Evolutionary conservation across 2,113 vertebrate species (phyloP).

Genomic region (Trinectes maculatus): DNA sequence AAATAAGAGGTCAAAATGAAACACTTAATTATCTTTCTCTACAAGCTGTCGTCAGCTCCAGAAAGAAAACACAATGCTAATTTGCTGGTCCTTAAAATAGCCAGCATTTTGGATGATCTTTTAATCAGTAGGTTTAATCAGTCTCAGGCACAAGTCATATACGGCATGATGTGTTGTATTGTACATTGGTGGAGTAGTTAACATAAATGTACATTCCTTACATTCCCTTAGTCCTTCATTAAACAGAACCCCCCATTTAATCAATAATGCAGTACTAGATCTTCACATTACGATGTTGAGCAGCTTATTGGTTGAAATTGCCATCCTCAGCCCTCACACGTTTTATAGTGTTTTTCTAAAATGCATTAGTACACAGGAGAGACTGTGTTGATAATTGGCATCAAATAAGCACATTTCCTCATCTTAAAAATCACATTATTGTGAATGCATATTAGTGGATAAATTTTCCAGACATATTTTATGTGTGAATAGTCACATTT

Average conservation of each 20-base stretch:
- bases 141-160: neutral
- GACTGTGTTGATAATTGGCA: constrained; percentile 35
- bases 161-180: neutral
- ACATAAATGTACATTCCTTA: neutral
- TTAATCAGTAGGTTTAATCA: constrained; percentile 48
- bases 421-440: constrained; percentile 4
- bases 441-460: constrained; percentile 17
- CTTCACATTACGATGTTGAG: constrained; percentile 22
- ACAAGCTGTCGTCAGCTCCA: constrained; percentile 43
- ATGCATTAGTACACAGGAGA: constrained; percentile 23
- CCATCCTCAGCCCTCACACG: constrained; percentile 27
- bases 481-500: constrained; percentile 9
- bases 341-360: constrained; percentile 46
- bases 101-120: constrained; percentile 25
- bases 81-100: constrained; percentile 40
- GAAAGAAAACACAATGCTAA: constrained; percentile 47
- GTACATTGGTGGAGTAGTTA: neutral
- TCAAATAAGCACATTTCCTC: constrained; percentile 29
- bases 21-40: constrained; percentile 59
- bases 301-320: constrained; percentile 49
- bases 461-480: neutral
- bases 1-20: constrained; percentile 59
- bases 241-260: constrained; percentile 19
- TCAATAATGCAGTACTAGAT: constrained; percentile 57
- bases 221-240: constrained; percentile 4